These are phyloP conservation scores for Pseudocheirus occidentalis DNA, from an alignment of 2,797 vertebrate genomes.

Conservation along the genomic window DNA sequence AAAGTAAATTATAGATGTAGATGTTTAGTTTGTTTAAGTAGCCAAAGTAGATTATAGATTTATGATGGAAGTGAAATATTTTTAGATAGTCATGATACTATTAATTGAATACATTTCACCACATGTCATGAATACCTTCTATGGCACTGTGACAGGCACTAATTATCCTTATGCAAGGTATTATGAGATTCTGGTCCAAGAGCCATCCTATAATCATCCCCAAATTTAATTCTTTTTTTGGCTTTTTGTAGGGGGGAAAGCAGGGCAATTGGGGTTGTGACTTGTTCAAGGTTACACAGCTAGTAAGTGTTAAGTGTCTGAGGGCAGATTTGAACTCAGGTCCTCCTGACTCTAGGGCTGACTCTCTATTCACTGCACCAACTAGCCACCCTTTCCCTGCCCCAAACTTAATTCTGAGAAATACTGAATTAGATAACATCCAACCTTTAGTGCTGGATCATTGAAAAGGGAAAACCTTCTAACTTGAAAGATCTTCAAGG, in stretches of 20 bases:
- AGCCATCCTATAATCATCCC: background rate
- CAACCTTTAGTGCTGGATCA: background rate
- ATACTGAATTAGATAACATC: background rate
- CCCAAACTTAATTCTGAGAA: background rate
- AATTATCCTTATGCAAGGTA: background rate
- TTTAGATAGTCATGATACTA: background rate
- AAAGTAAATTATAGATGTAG: background rate
- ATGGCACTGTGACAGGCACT: background rate
- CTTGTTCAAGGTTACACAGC: no score
- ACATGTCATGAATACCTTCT: background rate
- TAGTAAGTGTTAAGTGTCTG: no score
- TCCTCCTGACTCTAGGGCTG: no score
- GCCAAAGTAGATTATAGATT: background rate
- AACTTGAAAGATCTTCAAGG: background rate
- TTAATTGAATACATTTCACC: background rate
- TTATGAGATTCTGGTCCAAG: background rate
- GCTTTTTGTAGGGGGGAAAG: no score
- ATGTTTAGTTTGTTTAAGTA: background rate
- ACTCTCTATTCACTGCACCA: no score
- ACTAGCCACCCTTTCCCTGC: no score
- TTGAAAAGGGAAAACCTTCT: background rate
- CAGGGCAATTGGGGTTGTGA: no score
- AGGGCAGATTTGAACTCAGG: no score
- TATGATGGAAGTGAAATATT: background rate
- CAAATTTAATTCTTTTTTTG: background rate